phyloP scores from a whole-genome alignment of 2,113 vertebrate species.

The Nansenia antarctica region DNA sequence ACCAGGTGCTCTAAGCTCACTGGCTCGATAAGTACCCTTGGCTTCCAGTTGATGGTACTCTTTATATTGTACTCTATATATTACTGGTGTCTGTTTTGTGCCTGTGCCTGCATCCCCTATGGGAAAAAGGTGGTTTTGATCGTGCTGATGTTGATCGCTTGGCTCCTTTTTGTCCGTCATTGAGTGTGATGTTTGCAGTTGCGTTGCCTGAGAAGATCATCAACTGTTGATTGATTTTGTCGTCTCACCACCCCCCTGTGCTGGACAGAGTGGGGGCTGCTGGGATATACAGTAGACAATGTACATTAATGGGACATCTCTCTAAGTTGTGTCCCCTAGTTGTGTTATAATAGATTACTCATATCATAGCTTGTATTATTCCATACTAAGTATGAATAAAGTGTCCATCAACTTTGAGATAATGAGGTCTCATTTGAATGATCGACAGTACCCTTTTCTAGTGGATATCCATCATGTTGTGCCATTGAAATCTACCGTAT shows the following conservation, averaged over 20 bases:
- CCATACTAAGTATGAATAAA: background rate
- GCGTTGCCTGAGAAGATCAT: background rate
- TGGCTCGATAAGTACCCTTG: background rate
- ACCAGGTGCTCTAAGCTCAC: constrained; percentile 30
- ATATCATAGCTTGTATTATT: background rate
- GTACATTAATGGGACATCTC: background rate
- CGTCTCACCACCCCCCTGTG: constrained; percentile 44
- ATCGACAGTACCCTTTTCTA: background rate
- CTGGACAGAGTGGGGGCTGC: constrained; percentile 58
- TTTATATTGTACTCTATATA: too few relatives aligned
- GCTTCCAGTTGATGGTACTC: background rate
- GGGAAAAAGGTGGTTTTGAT: background rate
- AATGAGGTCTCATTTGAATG: background rate
- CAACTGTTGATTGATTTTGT: background rate
- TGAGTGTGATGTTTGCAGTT: background rate
- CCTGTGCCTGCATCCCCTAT: constrained; percentile 36
- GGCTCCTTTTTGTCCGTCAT: background rate
- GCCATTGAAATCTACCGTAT: constrained; percentile 31
- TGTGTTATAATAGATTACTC: background rate
- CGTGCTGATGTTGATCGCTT: constrained; percentile 24
- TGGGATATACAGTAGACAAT: background rate
- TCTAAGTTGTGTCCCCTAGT: background rate
- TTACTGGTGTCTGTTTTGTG: constrained; percentile 12
- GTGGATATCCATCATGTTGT: constrained; percentile 5
- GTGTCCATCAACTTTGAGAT: background rate